Conservation (phyloP, 2,113 vertebrate genomes). For the Stigmatopora nigra region DNA sequence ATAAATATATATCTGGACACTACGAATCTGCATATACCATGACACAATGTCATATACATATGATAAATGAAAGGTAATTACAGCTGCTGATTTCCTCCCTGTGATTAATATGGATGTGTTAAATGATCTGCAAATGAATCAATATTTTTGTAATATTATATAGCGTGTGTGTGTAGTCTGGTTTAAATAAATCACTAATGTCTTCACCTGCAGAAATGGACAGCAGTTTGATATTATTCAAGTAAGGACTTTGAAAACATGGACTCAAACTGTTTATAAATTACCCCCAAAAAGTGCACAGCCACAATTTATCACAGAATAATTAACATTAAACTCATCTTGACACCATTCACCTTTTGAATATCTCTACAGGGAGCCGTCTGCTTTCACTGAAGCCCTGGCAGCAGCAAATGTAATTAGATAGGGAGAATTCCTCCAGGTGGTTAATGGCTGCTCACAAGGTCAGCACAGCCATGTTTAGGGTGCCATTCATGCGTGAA, state of each 20-base stretch:
- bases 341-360: constrained; percentile 37
- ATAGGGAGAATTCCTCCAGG: constrained; percentile 65
- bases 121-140: neutral
- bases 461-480: constrained; percentile 68
- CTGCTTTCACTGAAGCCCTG: constrained; percentile 47
- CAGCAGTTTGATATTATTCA: neutral
- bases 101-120: neutral
- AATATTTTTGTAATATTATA: neutral
- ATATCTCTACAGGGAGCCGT: constrained; percentile 31
- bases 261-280: neutral
- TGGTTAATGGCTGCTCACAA: constrained; percentile 69
- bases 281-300: constrained; percentile 1
- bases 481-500: constrained; percentile 59
- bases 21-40: neutral
- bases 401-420: constrained; percentile 67
- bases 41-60: neutral
- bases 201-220: neutral
- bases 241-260: neutral
- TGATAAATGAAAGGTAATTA: neutral
- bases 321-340: constrained; percentile 42
- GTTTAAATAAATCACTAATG: neutral
- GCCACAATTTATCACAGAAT: constrained; percentile 25
- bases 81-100: neutral
- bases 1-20: neutral
- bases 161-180: neutral